phyloP scores from a whole-genome alignment of 2,888 invertebrate species.

The Mystacides longicornis region DNA sequence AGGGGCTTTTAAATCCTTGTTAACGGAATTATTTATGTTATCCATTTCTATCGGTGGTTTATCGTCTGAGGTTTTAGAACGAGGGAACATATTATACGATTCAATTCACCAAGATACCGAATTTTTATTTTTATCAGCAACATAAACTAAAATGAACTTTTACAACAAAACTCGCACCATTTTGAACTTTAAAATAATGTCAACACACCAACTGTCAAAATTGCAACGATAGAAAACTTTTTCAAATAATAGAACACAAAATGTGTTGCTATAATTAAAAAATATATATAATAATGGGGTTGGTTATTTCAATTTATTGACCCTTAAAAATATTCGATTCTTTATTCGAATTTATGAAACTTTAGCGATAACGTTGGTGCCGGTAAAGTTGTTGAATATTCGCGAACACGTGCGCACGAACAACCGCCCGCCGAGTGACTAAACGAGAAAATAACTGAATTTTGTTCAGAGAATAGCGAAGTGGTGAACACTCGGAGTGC shows the following conservation, averaged over 20 bases:
- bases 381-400: too few relatives aligned
- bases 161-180: slow-evolving; percentile 7
- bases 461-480: too few relatives aligned
- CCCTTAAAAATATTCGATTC: too few relatives aligned
- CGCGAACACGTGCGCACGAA: too few relatives aligned
- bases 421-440: too few relatives aligned
- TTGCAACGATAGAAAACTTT: too few relatives aligned
- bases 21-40: slow-evolving; percentile 4
- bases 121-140: not conserved
- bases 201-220: not conserved
- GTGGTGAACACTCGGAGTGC: too few relatives aligned
- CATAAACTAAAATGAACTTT: not conserved
- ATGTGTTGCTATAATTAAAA: slow-evolving; percentile 8
- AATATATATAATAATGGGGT: not conserved
- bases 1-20: slow-evolving; percentile 11
- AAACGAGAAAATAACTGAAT: too few relatives aligned
- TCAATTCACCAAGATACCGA: not conserved
- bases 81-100: slow-evolving; percentile 9
- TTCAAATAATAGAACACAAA: too few relatives aligned
- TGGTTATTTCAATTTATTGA: not conserved
- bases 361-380: too few relatives aligned
- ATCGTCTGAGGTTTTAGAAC: slow-evolving; percentile 9
- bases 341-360: too few relatives aligned
- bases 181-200: not conserved
- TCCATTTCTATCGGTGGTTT: slow-evolving; percentile 23